Conservation (phyloP, 1,140 invertebrate species). For the Planococcus citri region DNA sequence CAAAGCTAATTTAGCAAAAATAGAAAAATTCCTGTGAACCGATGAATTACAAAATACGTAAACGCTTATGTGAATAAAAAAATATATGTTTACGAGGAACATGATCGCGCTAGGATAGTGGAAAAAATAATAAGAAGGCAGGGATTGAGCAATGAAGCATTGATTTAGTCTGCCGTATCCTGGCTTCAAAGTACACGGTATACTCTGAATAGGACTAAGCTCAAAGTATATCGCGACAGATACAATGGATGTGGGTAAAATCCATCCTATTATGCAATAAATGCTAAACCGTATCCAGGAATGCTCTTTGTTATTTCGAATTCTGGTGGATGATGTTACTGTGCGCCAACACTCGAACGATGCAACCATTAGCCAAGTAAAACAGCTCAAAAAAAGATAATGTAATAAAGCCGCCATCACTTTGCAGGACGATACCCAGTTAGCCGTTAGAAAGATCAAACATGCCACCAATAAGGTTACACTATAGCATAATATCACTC, state of each 20-base stretch:
- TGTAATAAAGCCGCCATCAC: constrained; percentile 38
- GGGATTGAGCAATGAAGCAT: constrained; percentile 41
- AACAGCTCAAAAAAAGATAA: constrained; percentile 42
- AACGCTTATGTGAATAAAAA: constrained; percentile 35
- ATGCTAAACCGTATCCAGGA: constrained; percentile 36
- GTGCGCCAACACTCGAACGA: constrained; percentile 45
- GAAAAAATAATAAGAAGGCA: constrained; percentile 42
- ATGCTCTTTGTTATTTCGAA: constrained; percentile 34
- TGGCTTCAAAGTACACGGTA: constrained; percentile 35
- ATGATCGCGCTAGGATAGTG: constrained; percentile 38
- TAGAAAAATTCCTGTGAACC: constrained; percentile 35
- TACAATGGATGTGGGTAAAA: constrained; percentile 38
- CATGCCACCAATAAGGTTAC: constrained; percentile 38
- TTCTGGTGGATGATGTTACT: constrained; percentile 39
- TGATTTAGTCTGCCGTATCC: constrained; percentile 35
- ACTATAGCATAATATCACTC: constrained; percentile 39
- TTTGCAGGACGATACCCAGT: constrained; percentile 32
- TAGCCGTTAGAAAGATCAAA: constrained; percentile 35
- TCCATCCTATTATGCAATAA: constrained; percentile 44
- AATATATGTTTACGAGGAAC: constrained; percentile 38
- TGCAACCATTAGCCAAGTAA: constrained; percentile 48
- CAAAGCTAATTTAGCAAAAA: constrained; percentile 43
- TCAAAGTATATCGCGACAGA: constrained; percentile 38
- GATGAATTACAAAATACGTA: constrained; percentile 27
- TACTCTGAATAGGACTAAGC: constrained; percentile 29